Conservation (phyloP, 2,888 invertebrate species). For the Heliothis peltigera region DNA sequence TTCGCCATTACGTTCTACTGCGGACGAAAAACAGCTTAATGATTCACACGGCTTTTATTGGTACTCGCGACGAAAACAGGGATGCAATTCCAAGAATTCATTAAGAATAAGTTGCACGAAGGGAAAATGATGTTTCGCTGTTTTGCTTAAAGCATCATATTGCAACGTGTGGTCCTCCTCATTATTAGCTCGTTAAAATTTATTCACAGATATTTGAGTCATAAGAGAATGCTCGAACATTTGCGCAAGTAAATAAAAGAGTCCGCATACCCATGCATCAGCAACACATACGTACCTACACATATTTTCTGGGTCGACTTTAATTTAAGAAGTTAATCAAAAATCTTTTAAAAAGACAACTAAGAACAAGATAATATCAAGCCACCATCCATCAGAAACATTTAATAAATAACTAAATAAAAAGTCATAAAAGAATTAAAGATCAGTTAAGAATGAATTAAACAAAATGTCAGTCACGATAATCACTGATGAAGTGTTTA, state of each 20-base stretch:
- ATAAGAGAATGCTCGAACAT: constrained; percentile 7
- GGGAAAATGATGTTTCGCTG: constrained; percentile 59
- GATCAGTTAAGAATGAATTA: constrained; percentile 63
- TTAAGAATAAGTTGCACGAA: constrained; percentile 71
- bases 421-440: constrained; percentile 31
- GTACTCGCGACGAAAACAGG: constrained; percentile 53
- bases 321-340: background rate
- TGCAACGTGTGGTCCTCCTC: constrained; percentile 67
- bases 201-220: constrained; percentile 63
- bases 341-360: background rate
- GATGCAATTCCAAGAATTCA: constrained; percentile 68
- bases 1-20: constrained; percentile 45
- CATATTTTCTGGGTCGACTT: background rate
- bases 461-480: constrained; percentile 59
- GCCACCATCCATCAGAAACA: constrained; percentile 12
- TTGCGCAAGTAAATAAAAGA: constrained; percentile 31
- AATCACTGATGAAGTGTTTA: constrained; percentile 48
- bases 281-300: too few relatives aligned
- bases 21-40: constrained; percentile 49
- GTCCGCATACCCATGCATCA: background rate
- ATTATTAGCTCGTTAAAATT: constrained; percentile 81
- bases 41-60: constrained; percentile 59
- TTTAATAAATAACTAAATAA: constrained; percentile 26
- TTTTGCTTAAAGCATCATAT: constrained; percentile 67
- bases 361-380: constrained; percentile 19